Evolutionary conservation across 2,888 invertebrate species (phyloP).

Genomic region (Drosophila mimetica): DNA sequence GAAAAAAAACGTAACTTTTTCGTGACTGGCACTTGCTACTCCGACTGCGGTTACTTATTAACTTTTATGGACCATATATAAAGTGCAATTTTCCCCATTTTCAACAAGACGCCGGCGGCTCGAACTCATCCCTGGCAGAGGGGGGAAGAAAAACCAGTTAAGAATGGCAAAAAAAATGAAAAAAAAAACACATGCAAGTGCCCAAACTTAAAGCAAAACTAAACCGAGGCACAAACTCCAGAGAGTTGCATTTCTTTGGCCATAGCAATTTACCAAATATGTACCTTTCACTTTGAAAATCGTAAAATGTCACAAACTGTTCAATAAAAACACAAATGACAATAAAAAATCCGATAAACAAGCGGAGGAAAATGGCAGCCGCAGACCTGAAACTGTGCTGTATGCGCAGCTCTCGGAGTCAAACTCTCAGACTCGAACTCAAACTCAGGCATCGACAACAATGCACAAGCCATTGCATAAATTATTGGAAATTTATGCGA

Average conservation of each 20-base stretch:
- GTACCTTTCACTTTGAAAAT: constrained; percentile 73
- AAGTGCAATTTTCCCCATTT: constrained; percentile 31
- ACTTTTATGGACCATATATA: constrained; percentile 39
- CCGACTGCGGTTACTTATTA: constrained; percentile 30
- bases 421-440: constrained; percentile 13
- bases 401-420: constrained; percentile 6
- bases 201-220: constrained; percentile 14
- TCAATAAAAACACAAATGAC: constrained; percentile 67
- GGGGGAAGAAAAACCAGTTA: constrained; percentile 28
- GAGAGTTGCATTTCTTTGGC: constrained; percentile 50
- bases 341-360: constrained; percentile 63
- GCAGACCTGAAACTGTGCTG: constrained; percentile 5
- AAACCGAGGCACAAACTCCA: constrained; percentile 11
- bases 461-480: constrained; percentile 65
- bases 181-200: too few species aligned
- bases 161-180: constrained; percentile 3
- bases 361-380: constrained; percentile 35
- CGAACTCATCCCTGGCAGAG: constrained; percentile 18
- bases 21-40: constrained; percentile 37
- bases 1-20: not conserved
- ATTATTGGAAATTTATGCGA: constrained; percentile 69
- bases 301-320: constrained; percentile 72
- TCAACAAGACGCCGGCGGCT: constrained; percentile 16
- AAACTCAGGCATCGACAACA: constrained; percentile 45
- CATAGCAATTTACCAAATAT: constrained; percentile 68